These are phyloP conservation scores for Drosophila bifasciata DNA, from an alignment of 1,140 invertebrate species.

Conservation along the genomic window DNA sequence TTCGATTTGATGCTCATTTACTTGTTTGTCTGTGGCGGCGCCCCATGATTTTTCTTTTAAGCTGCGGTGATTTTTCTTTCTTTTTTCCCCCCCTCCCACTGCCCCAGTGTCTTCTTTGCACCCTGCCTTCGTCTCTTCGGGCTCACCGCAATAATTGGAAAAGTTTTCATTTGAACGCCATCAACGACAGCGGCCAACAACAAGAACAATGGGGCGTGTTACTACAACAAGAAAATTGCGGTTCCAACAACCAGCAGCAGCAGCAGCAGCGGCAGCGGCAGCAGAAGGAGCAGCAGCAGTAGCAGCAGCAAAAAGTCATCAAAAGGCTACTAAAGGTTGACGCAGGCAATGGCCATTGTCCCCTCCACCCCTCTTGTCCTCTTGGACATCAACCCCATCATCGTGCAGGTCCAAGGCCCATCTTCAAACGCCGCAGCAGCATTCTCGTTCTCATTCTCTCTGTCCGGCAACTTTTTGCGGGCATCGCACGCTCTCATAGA, in stretches of 20 bases:
- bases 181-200: slow-evolving; percentile 74
- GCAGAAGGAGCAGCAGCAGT: slow-evolving; percentile 15
- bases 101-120: too few relatives aligned
- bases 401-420: slow-evolving; percentile 17
- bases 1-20: slow-evolving; percentile 82
- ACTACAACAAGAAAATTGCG: slow-evolving; percentile 68
- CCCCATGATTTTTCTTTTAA: slow-evolving; percentile 49
- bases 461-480: slow-evolving; percentile 75
- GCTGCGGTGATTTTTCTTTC: slow-evolving; percentile 42
- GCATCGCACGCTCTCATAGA: slow-evolving; percentile 76
- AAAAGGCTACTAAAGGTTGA: slow-evolving; percentile 82
- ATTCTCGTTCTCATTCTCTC: slow-evolving; percentile 15
- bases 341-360: slow-evolving; percentile 67
- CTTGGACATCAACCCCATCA: slow-evolving; percentile 4
- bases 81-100: slow-evolving; percentile 23
- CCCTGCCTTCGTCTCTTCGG: slow-evolving; percentile 23
- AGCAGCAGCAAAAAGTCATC: slow-evolving; percentile 71
- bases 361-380: slow-evolving; percentile 13
- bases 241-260: slow-evolving; percentile 50
- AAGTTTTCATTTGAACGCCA: slow-evolving; percentile 81
- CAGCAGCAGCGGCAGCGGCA: slow-evolving; percentile 13
- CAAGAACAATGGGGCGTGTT: slow-evolving; percentile 76
- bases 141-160: slow-evolving; percentile 80
- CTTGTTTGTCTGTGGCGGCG: slow-evolving; percentile 65
- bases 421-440: slow-evolving; percentile 27